A percentile compares a stretch with the other conserved stretches of the same genome.
Evolutionary conservation across 2,113 vertebrate genomes (phyloP).

Genomic region (Neoarius graeffei): DNA sequence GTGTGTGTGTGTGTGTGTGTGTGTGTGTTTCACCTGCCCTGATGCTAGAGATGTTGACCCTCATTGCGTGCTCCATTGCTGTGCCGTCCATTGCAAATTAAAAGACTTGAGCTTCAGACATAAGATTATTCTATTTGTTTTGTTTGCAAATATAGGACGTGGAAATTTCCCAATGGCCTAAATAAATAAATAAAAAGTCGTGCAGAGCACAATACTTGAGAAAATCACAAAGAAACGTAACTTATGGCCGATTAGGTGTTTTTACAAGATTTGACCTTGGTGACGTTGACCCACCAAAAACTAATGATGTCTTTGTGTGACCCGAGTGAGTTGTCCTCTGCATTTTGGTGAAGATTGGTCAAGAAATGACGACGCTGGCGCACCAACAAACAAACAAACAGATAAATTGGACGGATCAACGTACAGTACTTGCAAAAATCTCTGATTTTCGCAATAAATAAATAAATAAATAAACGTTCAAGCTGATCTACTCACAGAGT

Average conservation of each 20-base stretch:
- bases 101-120: not conserved
- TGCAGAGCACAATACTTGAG: too few relatives aligned
- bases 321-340: too few relatives aligned
- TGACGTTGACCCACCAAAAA: too few relatives aligned
- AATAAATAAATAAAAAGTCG: not conserved
- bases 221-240: too few relatives aligned
- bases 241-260: too few relatives aligned
- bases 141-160: not conserved
- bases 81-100: not conserved
- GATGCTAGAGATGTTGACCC: constrained; percentile 4
- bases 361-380: too few relatives aligned
- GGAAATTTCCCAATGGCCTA: too few relatives aligned
- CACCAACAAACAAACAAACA: not conserved
- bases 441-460: not conserved
- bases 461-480: not conserved
- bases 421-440: too few relatives aligned
- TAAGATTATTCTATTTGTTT: constrained; percentile 12
- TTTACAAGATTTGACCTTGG: too few relatives aligned
- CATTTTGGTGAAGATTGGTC: too few relatives aligned
- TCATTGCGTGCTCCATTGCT: not conserved
- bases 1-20: constrained; percentile 13
- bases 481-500: not conserved
- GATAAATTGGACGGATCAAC: too few relatives aligned
- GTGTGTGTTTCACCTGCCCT: not conserved
- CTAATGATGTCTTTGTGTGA: too few relatives aligned